A percentile compares a stretch with the other conserved stretches of the same genome.
Evolutionary conservation across 1,140 invertebrate species (phyloP).

Genomic region (Lasaia peninsularis): DNA sequence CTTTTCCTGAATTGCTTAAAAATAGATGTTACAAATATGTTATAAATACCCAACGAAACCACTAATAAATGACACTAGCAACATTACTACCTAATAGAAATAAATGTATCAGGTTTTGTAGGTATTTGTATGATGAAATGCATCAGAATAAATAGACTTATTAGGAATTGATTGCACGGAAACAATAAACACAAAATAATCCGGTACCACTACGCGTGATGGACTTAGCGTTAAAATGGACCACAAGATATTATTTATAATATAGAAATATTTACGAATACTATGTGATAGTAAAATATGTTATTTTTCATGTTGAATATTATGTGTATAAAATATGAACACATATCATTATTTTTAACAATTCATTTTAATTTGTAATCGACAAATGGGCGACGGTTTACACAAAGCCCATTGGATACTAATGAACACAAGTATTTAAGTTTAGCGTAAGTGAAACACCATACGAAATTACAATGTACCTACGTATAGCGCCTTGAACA

Average conservation of each 20-base stretch:
- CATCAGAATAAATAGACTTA: no score
- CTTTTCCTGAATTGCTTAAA: background rate
- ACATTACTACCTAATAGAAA: background rate
- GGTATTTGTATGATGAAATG: background rate
- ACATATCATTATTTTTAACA: slow-evolving; percentile 1
- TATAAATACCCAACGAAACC: background rate
- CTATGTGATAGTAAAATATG: slow-evolving; percentile 74
- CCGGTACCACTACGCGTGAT: slow-evolving; percentile 28
- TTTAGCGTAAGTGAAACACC: background rate
- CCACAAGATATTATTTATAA: slow-evolving; percentile 61
- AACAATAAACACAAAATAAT: background rate
- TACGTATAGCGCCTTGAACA: slow-evolving; percentile 27
- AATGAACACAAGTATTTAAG: background rate
- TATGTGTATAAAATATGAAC: slow-evolving; percentile 8
- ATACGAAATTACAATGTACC: background rate
- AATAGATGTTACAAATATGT: background rate
- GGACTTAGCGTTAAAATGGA: slow-evolving; percentile 46
- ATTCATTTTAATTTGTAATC: slow-evolving; percentile 1
- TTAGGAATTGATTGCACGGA: slow-evolving; percentile 7
- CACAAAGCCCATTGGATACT: background rate
- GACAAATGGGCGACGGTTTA: background rate
- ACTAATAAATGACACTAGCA: background rate
- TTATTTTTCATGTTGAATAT: slow-evolving; percentile 42
- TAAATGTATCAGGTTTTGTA: background rate
- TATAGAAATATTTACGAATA: slow-evolving; percentile 68